phyloP scores from a whole-genome alignment of 2,113 vertebrate species.

The Heterochromis multidens region DNA sequence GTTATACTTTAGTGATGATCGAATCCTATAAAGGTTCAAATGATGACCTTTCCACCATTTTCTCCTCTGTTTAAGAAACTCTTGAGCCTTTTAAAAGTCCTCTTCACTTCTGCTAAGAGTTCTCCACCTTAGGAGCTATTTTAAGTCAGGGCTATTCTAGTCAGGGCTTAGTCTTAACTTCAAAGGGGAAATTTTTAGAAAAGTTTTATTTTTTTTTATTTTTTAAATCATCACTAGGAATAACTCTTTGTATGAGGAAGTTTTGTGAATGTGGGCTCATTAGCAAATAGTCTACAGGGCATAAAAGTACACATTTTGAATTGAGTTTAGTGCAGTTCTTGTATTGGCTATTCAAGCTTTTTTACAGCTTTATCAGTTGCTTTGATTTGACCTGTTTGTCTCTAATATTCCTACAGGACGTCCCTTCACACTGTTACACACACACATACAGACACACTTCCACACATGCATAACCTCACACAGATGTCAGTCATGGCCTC shows the following conservation, averaged over 20 bases:
- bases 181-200: neutral
- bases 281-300: neutral
- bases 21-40: neutral
- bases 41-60: too few species aligned
- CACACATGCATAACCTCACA: neutral
- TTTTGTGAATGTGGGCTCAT: neutral
- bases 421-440: neutral
- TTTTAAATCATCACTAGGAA: neutral
- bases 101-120: neutral
- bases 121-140: neutral
- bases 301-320: neutral
- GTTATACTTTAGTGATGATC: neutral
- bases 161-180: neutral
- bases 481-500: slow-evolving; percentile 52
- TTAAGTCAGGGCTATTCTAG: too few species aligned
- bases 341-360: neutral
- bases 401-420: neutral
- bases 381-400: neutral
- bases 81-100: neutral
- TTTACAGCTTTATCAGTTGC: neutral
- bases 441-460: neutral
- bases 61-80: neutral
- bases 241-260: neutral
- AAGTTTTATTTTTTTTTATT: neutral
- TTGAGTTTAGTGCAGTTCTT: neutral